Base-by-base conservation (phyloP, 2,888 invertebrate genomes). In the Sinelater perroti region DNA sequence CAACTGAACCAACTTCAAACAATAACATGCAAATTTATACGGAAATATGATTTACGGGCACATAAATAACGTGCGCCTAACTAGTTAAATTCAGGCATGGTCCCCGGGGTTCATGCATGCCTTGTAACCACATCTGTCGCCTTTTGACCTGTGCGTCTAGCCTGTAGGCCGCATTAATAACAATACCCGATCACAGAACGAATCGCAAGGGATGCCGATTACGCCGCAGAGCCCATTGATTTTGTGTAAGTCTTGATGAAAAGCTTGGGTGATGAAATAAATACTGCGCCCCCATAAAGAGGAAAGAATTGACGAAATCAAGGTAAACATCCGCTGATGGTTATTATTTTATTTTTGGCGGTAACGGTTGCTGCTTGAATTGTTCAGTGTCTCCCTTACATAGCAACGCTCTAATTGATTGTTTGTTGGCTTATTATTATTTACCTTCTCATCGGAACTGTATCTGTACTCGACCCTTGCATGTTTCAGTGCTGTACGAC, bases 41-140 rank as follows among this genome's bases (percentile, higher is more conserved):
- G 54, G 49, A 64, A 66, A 67, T 63, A 65, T 68, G 67, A 68
- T 68, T 68, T 65, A 66, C 62, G 59, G 62, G 63, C 65, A 62
- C 65, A 68, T 68, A 68, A 68, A 68, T 68, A 68, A 68, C 65
- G 59, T 61, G 63, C 63, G 62, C 64, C 61, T 66, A 67, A 67
- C 63, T 65, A 65, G 67, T 66, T 68, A 67, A 67, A 67, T 66
- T 68, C 65, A 61, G 59, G 60, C 60, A 64, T 64, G 60, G 61
- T 63, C 64, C 59, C 60, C 38, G 57, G 62, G 64, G 65, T 51
- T 57, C 60, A 63, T 49, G 63, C 66, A 60, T 63, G 66, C 65
- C 56, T 57, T 62, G 40, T 45, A 54, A 65, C 64, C 66, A 58
- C 67, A 67, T 67, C 66, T 67, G 67, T 65, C 65, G 63, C 53